These are phyloP conservation scores for Syrista parreyssii DNA, from an alignment of 2,888 invertebrate species.

Conservation along the genomic window DNA sequence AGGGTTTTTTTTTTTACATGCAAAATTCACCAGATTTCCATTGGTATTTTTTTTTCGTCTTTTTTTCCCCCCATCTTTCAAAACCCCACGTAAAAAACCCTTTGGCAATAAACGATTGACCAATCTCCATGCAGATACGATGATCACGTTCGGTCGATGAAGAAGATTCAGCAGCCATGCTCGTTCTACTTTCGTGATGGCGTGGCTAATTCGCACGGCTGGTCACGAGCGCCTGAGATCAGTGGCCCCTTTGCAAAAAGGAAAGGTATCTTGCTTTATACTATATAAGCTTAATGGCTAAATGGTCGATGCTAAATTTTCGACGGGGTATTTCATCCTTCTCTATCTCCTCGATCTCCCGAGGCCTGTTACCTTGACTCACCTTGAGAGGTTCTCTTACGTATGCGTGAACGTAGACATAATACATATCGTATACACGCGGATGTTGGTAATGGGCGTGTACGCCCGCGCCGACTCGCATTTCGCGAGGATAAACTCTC, in stretches of 20 bases:
- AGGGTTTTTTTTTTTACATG: neutral
- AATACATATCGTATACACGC: neutral
- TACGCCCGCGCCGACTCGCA: neutral
- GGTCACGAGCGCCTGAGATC: neutral
- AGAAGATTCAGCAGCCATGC: neutral
- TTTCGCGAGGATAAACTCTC: neutral
- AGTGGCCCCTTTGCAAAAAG: neutral
- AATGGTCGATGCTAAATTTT: neutral
- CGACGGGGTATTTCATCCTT: neutral
- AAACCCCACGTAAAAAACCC: neutral
- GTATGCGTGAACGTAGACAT: neutral
- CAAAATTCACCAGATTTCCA: neutral
- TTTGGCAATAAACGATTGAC: neutral
- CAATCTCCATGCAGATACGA: neutral
- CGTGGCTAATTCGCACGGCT: neutral
- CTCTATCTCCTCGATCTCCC: neutral
- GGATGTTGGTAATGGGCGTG: neutral
- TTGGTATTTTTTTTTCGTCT: neutral
- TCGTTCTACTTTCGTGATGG: neutral
- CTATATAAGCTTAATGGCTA: neutral
- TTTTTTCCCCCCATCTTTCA: neutral
- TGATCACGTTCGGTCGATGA: neutral
- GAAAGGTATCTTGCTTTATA: neutral
- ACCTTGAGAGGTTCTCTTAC: conserved; percentile 29
- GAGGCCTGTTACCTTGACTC: conserved; percentile 14